Conservation (phyloP, 35 echinoderm and acorn worm species). For the Apostichopus californicus region DNA sequence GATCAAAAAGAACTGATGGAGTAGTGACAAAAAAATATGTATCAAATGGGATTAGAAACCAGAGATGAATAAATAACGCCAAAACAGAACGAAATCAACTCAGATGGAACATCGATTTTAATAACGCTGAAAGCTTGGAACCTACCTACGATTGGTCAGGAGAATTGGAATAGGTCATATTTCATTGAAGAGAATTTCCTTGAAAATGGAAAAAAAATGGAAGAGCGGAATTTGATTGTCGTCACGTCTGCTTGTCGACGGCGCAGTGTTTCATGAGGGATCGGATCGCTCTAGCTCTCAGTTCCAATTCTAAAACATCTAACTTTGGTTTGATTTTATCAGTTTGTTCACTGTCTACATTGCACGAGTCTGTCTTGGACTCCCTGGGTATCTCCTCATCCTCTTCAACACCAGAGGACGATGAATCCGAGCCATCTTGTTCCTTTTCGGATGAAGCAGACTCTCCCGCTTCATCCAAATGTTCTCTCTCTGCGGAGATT, state of each 20-base stretch:
- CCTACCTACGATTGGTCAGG: neutral
- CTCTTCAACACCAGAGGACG: neutral
- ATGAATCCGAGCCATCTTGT: neutral
- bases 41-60: neutral
- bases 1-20: too few species aligned
- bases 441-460: neutral
- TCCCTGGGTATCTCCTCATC: neutral
- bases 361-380: neutral
- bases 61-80: neutral
- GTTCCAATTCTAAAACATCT: slow-evolving; percentile 80
- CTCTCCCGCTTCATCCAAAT: too few species aligned
- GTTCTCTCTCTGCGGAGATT: neutral
- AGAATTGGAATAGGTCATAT: neutral
- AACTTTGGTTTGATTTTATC: slow-evolving; percentile 39
- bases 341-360: neutral
- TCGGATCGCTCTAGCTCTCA: slow-evolving; percentile 76
- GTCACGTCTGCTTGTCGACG: slow-evolving; percentile 19
- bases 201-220: neutral
- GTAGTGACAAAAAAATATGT: too few species aligned
- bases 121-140: neutral
- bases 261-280: slow-evolving; percentile 81
- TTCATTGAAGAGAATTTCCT: neutral
- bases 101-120: neutral
- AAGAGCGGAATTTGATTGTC: neutral
- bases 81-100: neutral